These are phyloP conservation scores for Gymnarchus niloticus DNA, from an alignment of 2,113 vertebrate genomes.

Conservation along the genomic window DNA sequence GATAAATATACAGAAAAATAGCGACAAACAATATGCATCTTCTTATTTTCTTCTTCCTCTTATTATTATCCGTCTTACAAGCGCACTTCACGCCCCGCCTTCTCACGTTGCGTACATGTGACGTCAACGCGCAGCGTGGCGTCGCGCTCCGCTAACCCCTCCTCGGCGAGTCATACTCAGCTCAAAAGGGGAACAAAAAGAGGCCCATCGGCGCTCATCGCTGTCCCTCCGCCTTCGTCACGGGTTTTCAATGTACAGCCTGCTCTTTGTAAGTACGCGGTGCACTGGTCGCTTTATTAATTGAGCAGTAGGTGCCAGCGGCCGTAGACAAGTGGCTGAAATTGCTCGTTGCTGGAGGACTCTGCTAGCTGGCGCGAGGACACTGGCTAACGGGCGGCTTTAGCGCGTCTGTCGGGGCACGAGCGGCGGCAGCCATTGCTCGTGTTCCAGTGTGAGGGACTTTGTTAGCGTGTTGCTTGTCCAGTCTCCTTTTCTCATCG, in stretches of 20 bases:
- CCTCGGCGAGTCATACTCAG: constrained; percentile 47
- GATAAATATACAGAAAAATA: neutral
- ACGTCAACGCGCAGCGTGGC: neutral
- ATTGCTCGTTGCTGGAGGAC: neutral
- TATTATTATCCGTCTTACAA: too few relatives aligned
- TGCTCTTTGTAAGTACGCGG: constrained; percentile 66
- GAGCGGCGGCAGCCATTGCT: constrained; percentile 17
- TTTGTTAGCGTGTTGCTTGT: neutral
- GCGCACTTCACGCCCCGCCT: too few relatives aligned
- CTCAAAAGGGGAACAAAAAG: constrained; percentile 61
- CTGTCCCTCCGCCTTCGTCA: constrained; percentile 67
- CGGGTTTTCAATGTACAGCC: constrained; percentile 74
- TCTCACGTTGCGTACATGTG: neutral
- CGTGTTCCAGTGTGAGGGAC: neutral
- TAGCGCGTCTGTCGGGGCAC: neutral
- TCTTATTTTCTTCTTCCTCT: too few relatives aligned
- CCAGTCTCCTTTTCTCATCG: neutral
- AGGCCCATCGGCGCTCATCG: constrained; percentile 51
- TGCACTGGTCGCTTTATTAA: neutral
- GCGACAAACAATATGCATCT: too few relatives aligned
- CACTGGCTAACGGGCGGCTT: neutral
- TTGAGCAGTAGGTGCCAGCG: neutral
- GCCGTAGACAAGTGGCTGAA: neutral
- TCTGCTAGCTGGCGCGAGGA: neutral
- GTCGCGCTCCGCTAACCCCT: constrained; percentile 41